Evolutionary conservation across 2,888 invertebrate species (phyloP).

Genomic region (Andrena haemorrhoa): DNA sequence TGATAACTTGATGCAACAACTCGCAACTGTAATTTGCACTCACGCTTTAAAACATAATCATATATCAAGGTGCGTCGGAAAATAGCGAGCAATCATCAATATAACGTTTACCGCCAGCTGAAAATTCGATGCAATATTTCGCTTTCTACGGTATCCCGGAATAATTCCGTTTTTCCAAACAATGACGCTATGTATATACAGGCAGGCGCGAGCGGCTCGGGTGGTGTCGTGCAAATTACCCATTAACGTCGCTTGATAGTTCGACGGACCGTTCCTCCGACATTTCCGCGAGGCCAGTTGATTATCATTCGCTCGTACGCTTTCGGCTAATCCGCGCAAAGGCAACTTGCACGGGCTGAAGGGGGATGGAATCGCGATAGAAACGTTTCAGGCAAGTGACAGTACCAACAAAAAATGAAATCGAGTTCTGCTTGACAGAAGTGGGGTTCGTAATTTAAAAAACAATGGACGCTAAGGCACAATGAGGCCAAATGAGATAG

Average conservation of each 20-base stretch:
- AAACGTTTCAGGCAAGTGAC: constrained; percentile 81
- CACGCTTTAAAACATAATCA: constrained; percentile 47
- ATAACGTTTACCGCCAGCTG: constrained; percentile 34
- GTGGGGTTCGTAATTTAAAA: constrained; percentile 84
- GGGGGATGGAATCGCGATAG: constrained; percentile 71
- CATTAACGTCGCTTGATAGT: constrained; percentile 54
- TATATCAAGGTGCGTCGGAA: constrained; percentile 21
- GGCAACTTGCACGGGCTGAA: constrained; percentile 46
- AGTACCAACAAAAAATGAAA: constrained; percentile 81
- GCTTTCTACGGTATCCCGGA: constrained; percentile 41
- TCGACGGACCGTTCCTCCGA: constrained; percentile 42
- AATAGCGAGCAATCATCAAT: constrained; percentile 34
- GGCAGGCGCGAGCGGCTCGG: not conserved
- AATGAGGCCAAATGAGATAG: constrained; percentile 85
- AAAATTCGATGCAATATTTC: constrained; percentile 50
- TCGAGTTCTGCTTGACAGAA: constrained; percentile 81
- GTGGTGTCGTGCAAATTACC: constrained; percentile 46
- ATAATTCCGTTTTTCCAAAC: constrained; percentile 50
- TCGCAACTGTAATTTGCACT: not conserved
- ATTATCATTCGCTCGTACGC: constrained; percentile 63
- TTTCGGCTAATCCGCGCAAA: constrained; percentile 59
- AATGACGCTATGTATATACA: constrained; percentile 10
- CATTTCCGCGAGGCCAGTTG: constrained; percentile 42
- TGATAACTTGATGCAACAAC: not conserved
- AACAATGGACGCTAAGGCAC: constrained; percentile 83